These are phyloP conservation scores for Olivierus martensii DNA, from an alignment of 1,140 invertebrate species.

Conservation along the genomic window DNA sequence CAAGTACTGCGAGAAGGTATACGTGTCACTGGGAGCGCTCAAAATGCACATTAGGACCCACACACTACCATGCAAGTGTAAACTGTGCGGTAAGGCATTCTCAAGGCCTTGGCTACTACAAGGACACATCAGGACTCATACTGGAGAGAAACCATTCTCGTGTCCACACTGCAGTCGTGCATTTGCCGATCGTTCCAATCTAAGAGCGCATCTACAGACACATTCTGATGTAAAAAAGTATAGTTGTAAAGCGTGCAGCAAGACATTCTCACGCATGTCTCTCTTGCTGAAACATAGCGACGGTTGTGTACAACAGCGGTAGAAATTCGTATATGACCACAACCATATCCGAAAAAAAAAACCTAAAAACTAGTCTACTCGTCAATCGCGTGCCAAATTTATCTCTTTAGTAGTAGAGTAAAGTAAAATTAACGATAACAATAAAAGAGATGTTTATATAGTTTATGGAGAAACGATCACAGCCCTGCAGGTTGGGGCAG, in stretches of 20 bases:
- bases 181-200: slow-evolving; percentile 91
- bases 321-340: no score
- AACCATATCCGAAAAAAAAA: no score
- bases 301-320: slow-evolving; percentile 28
- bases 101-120: slow-evolving; percentile 91
- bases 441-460: no score
- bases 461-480: no score
- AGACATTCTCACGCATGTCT: slow-evolving; percentile 97
- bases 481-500: no score
- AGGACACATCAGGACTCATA: slow-evolving; percentile 82
- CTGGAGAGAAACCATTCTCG: slow-evolving; percentile 92
- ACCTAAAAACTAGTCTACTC: no score
- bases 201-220: slow-evolving; percentile 90
- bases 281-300: slow-evolving; percentile 85
- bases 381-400: no score
- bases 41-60: slow-evolving; percentile 99
- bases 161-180: slow-evolving; percentile 88
- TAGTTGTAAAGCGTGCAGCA: slow-evolving; percentile 77
- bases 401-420: no score
- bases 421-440: no score
- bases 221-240: slow-evolving; percentile 98
- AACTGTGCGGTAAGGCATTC: slow-evolving; percentile 92
- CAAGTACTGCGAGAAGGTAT: slow-evolving; percentile 92
- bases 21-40: slow-evolving; percentile 83
- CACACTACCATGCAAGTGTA: slow-evolving; percentile 93